Evolutionary conservation across 2,888 invertebrate genomes (phyloP).

Genomic region (Parasteatoda lunata): DNA sequence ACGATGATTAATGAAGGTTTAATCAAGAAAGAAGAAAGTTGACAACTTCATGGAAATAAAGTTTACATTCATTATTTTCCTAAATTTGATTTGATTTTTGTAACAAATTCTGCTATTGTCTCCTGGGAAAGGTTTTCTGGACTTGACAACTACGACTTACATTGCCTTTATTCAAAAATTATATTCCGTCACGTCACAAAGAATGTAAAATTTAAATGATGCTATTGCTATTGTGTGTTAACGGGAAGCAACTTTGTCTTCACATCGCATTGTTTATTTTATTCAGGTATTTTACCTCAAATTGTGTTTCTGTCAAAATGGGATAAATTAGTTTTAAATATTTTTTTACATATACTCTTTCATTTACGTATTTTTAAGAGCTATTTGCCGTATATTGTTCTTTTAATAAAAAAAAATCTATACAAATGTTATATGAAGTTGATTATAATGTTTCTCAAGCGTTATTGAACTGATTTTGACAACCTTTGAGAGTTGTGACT

Average conservation of each 20-base stretch:
- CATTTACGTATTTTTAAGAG: too few relatives aligned
- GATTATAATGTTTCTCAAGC: too few relatives aligned
- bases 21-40: background rate
- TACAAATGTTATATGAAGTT: too few relatives aligned
- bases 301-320: background rate
- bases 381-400: too few relatives aligned
- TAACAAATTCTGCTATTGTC: too few relatives aligned
- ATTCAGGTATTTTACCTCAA: background rate
- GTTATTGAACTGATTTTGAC: too few relatives aligned
- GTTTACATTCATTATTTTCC: background rate
- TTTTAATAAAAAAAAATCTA: too few relatives aligned
- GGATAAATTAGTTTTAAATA: too few relatives aligned
- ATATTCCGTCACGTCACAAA: slow-evolving; percentile 34
- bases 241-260: slow-evolving; percentile 1
- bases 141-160: background rate
- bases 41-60: background rate
- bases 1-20: slow-evolving; percentile 1
- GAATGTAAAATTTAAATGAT: slow-evolving; percentile 49
- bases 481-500: too few relatives aligned
- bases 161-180: slow-evolving; percentile 2
- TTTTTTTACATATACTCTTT: too few relatives aligned
- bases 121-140: too few relatives aligned
- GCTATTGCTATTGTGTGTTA: slow-evolving; percentile 39
- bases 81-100: too few relatives aligned
- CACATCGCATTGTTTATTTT: background rate